phyloP scores from a whole-genome alignment of 2,888 invertebrate species.

The Seira ritae region DNA sequence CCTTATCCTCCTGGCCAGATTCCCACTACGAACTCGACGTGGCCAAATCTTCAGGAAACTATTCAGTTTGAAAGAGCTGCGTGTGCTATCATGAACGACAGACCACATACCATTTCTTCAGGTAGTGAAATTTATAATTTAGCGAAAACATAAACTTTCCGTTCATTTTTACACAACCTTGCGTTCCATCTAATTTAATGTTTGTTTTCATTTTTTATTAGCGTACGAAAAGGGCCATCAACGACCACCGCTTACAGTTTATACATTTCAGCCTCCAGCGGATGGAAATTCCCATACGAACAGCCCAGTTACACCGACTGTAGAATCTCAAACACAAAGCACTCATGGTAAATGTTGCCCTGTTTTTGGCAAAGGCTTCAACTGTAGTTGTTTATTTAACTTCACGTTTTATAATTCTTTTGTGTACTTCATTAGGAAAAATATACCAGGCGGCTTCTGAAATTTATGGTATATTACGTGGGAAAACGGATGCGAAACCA shows the following conservation, averaged over 20 bases:
- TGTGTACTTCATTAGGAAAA: conserved; percentile 34
- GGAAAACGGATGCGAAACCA: conserved; percentile 78
- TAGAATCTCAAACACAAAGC: conserved; percentile 74
- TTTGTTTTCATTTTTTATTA: conserved; percentile 75
- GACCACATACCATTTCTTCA: conserved; percentile 95
- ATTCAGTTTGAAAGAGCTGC: conserved; percentile 85
- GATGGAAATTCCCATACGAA: conserved; percentile 76
- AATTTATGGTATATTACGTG: conserved; percentile 70
- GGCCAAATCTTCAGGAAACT: conserved; percentile 87
- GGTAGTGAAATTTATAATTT: conserved; percentile 76
- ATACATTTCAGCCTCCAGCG: conserved; percentile 90
- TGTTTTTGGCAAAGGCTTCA: not conserved
- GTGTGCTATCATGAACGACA: conserved; percentile 84
- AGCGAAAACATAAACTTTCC: not conserved
- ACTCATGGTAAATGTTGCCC: conserved; percentile 51
- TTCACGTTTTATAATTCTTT: not conserved
- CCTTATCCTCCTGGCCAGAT: conserved; percentile 75
- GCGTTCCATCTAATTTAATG: not conserved
- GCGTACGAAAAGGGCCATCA: conserved; percentile 91
- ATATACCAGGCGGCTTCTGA: conserved; percentile 72
- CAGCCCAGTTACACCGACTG: conserved; percentile 75
- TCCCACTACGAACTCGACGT: conserved; percentile 82
- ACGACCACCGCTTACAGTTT: conserved; percentile 89
- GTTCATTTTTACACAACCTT: not conserved
- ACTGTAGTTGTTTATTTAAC: not conserved